These are phyloP conservation scores for Holocentrus rufus DNA, from an alignment of 2,797 vertebrate genomes.

Conservation along the genomic window DNA sequence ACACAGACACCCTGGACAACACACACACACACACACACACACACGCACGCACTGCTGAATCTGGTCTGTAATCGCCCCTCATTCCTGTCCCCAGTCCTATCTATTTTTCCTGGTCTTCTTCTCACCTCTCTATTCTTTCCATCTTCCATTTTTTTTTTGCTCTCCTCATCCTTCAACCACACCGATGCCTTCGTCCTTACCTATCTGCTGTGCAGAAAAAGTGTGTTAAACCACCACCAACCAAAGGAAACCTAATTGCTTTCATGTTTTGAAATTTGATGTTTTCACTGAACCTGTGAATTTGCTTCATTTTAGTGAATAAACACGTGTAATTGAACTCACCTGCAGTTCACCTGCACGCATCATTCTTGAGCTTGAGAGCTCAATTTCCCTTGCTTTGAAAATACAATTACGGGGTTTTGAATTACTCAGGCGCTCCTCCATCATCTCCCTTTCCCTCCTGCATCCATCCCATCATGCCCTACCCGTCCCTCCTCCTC, in stretches of 20 bases:
- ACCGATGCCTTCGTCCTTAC: not conserved
- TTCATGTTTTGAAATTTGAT: no score
- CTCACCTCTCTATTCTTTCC: conserved; percentile 27
- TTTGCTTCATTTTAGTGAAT: not conserved
- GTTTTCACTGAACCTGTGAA: not conserved
- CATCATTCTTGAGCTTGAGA: not conserved
- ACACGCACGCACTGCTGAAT: not conserved
- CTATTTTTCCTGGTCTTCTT: conserved; percentile 54
- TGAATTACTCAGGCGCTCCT: conserved; percentile 14
- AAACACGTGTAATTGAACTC: conserved; percentile 19
- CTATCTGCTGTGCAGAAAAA: conserved; percentile 19
- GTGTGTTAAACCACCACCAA: no score
- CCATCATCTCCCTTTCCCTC: conserved; percentile 30
- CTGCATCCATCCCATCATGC: conserved; percentile 42
- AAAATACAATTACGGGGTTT: not conserved
- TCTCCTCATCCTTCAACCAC: conserved; percentile 1
- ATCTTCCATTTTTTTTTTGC: conserved; percentile 18
- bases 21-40: conserved; percentile 9
- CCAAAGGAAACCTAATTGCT: no score
- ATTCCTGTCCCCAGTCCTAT: conserved; percentile 46
- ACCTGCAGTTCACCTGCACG: not conserved
- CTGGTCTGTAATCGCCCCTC: conserved; percentile 49
- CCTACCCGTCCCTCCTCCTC: conserved; percentile 29
- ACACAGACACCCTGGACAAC: conserved; percentile 80
- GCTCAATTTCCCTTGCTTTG: conserved; percentile 38